phyloP scores from a whole-genome alignment of 1,140 invertebrate species.

The Pantala flavescens region DNA sequence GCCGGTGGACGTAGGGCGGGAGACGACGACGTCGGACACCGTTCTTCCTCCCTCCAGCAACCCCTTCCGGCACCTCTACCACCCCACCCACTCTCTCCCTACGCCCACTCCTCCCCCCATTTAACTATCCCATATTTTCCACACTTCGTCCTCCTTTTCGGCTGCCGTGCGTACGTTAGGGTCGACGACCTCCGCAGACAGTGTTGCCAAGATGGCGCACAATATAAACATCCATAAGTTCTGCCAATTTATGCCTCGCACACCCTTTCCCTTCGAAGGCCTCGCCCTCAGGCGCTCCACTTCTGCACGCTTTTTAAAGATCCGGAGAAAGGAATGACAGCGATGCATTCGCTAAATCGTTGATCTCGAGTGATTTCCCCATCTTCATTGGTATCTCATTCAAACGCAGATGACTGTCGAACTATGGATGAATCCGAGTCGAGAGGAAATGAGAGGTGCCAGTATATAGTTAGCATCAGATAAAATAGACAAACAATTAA shows the following conservation, averaged over 20 bases:
- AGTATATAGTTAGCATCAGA: too few relatives aligned
- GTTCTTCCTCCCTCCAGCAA: too few relatives aligned
- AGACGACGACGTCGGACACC: too few relatives aligned
- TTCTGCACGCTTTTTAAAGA: background rate
- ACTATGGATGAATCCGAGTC: too few relatives aligned
- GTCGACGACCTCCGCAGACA: background rate
- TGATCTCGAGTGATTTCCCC: too few relatives aligned
- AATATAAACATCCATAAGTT: conserved; percentile 7
- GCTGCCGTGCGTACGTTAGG: conserved; percentile 1
- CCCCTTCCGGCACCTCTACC: background rate
- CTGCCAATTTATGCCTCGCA: background rate
- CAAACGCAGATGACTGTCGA: too few relatives aligned
- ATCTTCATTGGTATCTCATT: too few relatives aligned
- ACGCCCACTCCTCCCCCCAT: background rate
- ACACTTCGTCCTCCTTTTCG: background rate
- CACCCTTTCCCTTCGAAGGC: background rate
- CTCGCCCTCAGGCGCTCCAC: background rate
- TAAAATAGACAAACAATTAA: too few relatives aligned
- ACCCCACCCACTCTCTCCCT: background rate
- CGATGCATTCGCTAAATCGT: background rate
- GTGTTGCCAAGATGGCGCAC: background rate
- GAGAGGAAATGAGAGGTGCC: too few relatives aligned
- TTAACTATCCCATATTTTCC: background rate
- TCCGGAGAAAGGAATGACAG: background rate
- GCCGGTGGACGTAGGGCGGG: too few relatives aligned